Base-by-base conservation (phyloP, 2,113 vertebrate species). In the Henicopernis longicauda region DNA sequence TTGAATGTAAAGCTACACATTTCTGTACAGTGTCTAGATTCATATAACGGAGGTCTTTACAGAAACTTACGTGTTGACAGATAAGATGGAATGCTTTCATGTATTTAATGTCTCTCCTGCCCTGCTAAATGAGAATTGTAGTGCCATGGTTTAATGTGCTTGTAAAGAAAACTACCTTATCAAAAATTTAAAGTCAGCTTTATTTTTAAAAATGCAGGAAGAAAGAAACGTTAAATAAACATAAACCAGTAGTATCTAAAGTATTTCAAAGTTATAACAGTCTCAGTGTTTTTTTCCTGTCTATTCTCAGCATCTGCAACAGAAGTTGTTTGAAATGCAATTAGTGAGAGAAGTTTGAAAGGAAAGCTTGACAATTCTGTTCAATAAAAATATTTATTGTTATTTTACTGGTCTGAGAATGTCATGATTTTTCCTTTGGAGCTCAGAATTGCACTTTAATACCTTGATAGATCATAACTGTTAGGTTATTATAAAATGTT, bases 401-500 rank as follows among this genome's bases (percentile, higher is more conserved):
- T 93, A 96, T 97, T 97, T 93, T 92, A 95, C 58, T 94, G 93
- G 82, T 93, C 96, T 96, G 49, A 95, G 93, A 98, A 97, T 89
- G 84, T 96, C 85, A 89, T 91, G 82, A 81, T 97, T 97, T 97
- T 97, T 97, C 96, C 90, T 96, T 61, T 73, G 93, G 95, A 92
- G 62, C 69, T 96, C 62, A 94, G 81, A 93, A 81, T 87, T 89
- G 61, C 45, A 95, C 74, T 96, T 96, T 93, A 95, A 95, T 97
- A 90, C 76, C 62, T 96, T 94, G 96, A 97, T 94, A 97, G 95
- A 97, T 95, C 92, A 95, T 95, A 98, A 92, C 96, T 79, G 89
- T 87, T 97, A 92, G 93, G 89, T 97, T 98, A 96, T 98, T 97
- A 98, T 95, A 97, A 98, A 98, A 98, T 82, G 87, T 91, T 98